phyloP scores from a whole-genome alignment of 2,113 vertebrate genomes.

The Pao palembangensis region DNA sequence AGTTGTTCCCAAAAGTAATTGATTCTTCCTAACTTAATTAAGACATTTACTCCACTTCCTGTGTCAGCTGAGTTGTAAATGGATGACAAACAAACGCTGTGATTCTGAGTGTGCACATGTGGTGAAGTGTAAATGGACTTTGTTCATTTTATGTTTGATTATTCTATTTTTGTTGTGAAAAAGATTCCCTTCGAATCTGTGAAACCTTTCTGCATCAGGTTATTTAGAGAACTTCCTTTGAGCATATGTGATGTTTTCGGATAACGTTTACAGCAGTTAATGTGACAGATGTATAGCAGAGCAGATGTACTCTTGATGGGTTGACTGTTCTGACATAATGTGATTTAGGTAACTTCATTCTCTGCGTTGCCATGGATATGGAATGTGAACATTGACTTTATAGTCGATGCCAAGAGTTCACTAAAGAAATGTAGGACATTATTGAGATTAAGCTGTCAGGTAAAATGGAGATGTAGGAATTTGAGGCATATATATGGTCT shows the following conservation, averaged over 20 bases:
- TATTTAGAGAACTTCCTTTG: not conserved
- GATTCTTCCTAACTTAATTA: constrained; percentile 62
- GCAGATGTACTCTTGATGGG: not conserved
- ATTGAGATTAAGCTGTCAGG: constrained; percentile 24
- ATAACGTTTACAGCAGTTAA: not conserved
- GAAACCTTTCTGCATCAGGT: too few relatives aligned
- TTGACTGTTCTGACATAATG: not conserved
- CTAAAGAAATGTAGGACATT: constrained; percentile 21
- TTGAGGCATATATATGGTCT: constrained; percentile 32
- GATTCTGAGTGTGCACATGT: not conserved
- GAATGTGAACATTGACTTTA: constrained; percentile 6
- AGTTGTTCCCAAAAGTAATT: constrained; percentile 62
- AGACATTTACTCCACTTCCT: constrained; percentile 43
- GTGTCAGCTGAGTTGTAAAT: constrained; percentile 12
- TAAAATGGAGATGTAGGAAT: constrained; percentile 1
- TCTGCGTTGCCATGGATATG: not conserved
- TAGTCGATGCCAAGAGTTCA: constrained; percentile 6
- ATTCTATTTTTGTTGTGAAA: not conserved
- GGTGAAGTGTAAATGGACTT: not conserved
- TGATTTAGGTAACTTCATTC: not conserved
- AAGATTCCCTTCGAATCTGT: too few relatives aligned
- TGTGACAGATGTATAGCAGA: not conserved
- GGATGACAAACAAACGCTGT: constrained; percentile 15
- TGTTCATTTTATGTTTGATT: not conserved
- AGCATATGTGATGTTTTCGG: too few relatives aligned